Base-by-base conservation (phyloP, 1,140 invertebrate species). In the Brachionus sp. region DNA sequence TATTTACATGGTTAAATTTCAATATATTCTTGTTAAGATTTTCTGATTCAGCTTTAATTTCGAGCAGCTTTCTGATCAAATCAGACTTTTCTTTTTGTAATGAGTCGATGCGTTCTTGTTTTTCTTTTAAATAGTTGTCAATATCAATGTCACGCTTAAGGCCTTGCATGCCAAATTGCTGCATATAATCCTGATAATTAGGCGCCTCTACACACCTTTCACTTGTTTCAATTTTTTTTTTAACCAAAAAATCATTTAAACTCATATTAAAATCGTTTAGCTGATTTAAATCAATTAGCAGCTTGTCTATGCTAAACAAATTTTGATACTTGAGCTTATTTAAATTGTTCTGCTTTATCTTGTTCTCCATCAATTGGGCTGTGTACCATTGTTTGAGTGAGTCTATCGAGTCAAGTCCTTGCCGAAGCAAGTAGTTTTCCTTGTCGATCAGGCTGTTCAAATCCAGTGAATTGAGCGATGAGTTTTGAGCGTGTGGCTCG, bases 301-400 rank as follows among this genome's bases (percentile, higher is more conserved):
- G 23, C 62, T 44, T 57, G 19, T 80, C 77, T 33, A 80, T 80
- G 13, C 46, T 80, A 44, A 80, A 80, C 50, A 80, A 80, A 80
- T 80, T 80, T 16, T 80, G 77, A 29, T 80, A 80, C 57, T 80
- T 80, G 12, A 80, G 50, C 19, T 80, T 80, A 23, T 57, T 62
- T n/a, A 80, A 10, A 35, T 80, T 66, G 7, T 50, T 66, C 23
- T 80, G 77, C 39, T 80, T 80, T 6, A 80, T 57, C 23, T 80
- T 80, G 42, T 80, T 80, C 29, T 80, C 77, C 23, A 42, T 62
- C 10, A 80, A 37, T 35, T 66, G 77, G 9, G 19, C 25, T 44
- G 62, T 42, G 57, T 44, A 80, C 50, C 50, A 66, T 66, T 80
- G 77, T 42, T 80, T 80, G 6, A 80, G 13, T 9, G 33, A 44